These are phyloP conservation scores for Cyclophora albipunctata DNA, from an alignment of 2,888 invertebrate species.

Conservation along the genomic window DNA sequence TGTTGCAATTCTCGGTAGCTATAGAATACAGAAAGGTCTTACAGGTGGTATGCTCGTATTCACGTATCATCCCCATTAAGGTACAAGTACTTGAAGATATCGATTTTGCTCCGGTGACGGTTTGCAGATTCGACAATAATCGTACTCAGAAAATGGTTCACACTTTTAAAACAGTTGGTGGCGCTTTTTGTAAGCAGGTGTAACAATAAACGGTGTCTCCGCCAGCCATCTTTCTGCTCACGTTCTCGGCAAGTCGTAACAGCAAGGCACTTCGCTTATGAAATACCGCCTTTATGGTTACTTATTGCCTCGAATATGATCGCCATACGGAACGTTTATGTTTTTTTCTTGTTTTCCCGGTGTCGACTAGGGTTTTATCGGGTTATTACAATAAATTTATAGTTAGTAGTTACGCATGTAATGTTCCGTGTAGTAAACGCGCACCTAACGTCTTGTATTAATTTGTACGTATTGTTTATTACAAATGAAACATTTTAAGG, in stretches of 20 bases:
- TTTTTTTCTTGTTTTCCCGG: constrained; percentile 37
- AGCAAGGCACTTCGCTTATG: constrained; percentile 52
- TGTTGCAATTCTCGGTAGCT: constrained; percentile 5
- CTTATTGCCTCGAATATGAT: constrained; percentile 55
- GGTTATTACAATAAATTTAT: constrained; percentile 37
- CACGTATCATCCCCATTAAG: constrained; percentile 9
- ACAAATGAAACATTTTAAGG: constrained; percentile 9
- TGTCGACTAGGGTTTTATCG: constrained; percentile 36
- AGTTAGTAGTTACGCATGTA: constrained; percentile 29
- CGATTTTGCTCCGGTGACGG: constrained; percentile 7
- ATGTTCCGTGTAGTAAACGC: constrained; percentile 25
- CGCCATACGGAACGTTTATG: constrained; percentile 40
- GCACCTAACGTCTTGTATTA: constrained; percentile 8
- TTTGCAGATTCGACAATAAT: constrained; percentile 13
- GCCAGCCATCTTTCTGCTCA: constrained; percentile 50
- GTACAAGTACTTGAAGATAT: constrained; percentile 6
- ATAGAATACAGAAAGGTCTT: constrained; percentile 1
- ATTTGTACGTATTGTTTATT: constrained; percentile 11
- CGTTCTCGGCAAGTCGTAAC: constrained; percentile 54
- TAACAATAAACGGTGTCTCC: constrained; percentile 50
- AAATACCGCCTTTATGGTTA: constrained; percentile 62
- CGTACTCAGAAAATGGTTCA: constrained; percentile 5
- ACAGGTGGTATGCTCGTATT: constrained; percentile 8
- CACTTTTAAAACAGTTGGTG: constrained; percentile 30
- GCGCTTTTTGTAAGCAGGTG: constrained; percentile 50